A percentile compares a stretch with the other conserved stretches of the same genome.
Evolutionary conservation across 2,113 vertebrate genomes (phyloP).

Genomic region (Ursus arctos): DNA sequence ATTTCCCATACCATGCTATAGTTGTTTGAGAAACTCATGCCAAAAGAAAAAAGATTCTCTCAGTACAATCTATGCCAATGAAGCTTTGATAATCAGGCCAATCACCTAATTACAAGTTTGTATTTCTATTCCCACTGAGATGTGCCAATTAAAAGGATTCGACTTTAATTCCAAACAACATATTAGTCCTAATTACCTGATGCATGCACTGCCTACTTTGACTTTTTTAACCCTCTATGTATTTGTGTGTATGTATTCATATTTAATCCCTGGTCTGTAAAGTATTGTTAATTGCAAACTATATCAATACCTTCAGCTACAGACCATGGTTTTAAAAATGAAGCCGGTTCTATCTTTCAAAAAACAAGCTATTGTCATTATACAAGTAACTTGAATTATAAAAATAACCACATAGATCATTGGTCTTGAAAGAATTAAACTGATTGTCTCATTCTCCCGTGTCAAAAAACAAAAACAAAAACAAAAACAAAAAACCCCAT

Average conservation of each 20-base stretch:
- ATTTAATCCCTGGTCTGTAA: neutral
- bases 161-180: conserved; percentile 78
- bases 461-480: neutral
- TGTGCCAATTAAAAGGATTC: conserved; percentile 76
- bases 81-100: conserved; percentile 72
- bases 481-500: neutral
- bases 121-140: conserved; percentile 72
- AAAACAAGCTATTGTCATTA: conserved; percentile 10
- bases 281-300: neutral
- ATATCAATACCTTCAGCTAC: neutral
- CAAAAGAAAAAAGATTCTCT: neutral
- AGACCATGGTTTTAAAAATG: conserved; percentile 24
- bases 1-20: neutral
- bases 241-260: neutral
- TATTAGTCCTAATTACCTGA: conserved; percentile 75
- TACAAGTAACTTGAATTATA: neutral
- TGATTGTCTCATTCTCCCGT: neutral
- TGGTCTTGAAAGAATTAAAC: neutral
- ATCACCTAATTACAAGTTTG: conserved; percentile 78
- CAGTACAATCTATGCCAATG: conserved; percentile 51
- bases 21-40: neutral
- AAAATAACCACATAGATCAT: neutral
- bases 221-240: conserved; percentile 56
- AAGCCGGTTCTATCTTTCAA: neutral
- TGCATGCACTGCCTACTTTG: neutral